These are phyloP conservation scores for Hyposmocoma kahamanoa DNA, from an alignment of 1,140 invertebrate genomes.

Conservation along the genomic window DNA sequence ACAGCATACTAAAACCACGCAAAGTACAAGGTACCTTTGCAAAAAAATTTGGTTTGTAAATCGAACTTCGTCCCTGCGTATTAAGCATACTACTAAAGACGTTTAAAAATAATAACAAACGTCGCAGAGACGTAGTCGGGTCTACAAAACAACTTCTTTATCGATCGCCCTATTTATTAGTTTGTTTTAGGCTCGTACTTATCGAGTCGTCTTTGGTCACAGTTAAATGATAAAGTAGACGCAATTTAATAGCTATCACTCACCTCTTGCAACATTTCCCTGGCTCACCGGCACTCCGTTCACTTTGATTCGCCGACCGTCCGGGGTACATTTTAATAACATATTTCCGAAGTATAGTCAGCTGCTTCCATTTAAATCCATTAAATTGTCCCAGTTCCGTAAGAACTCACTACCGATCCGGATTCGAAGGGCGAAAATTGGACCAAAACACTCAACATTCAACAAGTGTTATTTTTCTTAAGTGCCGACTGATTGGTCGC, in stretches of 20 bases:
- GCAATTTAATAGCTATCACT: conserved; percentile 14
- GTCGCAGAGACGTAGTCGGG: too few relatives aligned
- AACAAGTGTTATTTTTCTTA: conserved; percentile 33
- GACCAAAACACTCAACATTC: conserved; percentile 34
- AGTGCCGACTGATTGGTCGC: conserved; percentile 54
- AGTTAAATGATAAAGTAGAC: not conserved
- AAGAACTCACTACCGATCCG: not conserved
- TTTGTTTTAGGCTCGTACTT: too few relatives aligned
- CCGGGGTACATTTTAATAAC: conserved; percentile 67
- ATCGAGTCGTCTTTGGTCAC: too few relatives aligned
- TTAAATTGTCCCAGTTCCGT: conserved; percentile 11
- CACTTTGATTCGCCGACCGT: conserved; percentile 67
- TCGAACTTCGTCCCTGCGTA: too few relatives aligned
- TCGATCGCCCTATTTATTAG: too few relatives aligned
- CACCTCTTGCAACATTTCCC: conserved; percentile 64
- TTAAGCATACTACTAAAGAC: too few relatives aligned
- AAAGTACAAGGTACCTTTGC: too few relatives aligned
- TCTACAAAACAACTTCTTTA: too few relatives aligned
- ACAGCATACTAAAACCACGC: too few relatives aligned
- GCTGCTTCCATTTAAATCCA: conserved; percentile 51
- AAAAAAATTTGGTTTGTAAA: too few relatives aligned
- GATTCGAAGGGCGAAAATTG: conserved; percentile 13
- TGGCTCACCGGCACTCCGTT: conserved; percentile 53
- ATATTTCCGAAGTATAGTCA: too few relatives aligned
- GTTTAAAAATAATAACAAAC: too few relatives aligned